Percentiles rank a stretch among this genome's conserved stretches.
Evolutionary conservation across 2,888 invertebrate species (phyloP).

Genomic region (Agrenia bidenticulata): DNA sequence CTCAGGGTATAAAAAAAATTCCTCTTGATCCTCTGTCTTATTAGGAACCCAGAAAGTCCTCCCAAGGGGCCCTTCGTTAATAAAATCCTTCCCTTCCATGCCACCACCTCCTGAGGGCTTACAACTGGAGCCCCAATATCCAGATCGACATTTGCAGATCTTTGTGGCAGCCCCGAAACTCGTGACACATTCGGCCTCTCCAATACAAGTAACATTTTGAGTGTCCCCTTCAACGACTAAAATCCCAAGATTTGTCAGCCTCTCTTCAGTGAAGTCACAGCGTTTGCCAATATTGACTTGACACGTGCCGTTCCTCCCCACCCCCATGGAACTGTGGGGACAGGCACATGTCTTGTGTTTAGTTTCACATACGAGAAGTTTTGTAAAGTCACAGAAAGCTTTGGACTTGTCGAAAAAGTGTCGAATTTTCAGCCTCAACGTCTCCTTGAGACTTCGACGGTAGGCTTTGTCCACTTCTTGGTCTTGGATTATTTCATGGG

Average conservation of each 20-base stretch:
- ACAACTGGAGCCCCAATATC: conserved; percentile 1
- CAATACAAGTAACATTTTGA: neutral
- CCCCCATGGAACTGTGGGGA: conserved; percentile 27
- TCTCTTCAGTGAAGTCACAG: neutral
- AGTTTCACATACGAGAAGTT: conserved; percentile 26
- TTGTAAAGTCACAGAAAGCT: conserved; percentile 22
- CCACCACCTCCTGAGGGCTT: neutral
- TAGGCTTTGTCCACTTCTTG: conserved; percentile 21
- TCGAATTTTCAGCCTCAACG: conserved; percentile 22
- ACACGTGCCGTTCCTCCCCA: conserved; percentile 21
- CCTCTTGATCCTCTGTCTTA: neutral
- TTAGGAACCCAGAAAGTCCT: neutral
- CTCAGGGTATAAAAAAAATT: neutral
- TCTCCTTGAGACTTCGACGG: conserved; percentile 23
- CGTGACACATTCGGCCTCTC: conserved; percentile 10
- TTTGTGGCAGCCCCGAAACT: conserved; percentile 16
- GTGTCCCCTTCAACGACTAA: neutral
- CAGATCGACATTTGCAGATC: conserved; percentile 5
- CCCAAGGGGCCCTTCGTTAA: neutral
- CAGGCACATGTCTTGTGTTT: conserved; percentile 24
- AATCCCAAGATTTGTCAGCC: neutral
- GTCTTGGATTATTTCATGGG: conserved; percentile 11
- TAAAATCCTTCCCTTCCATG: neutral
- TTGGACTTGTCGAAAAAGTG: conserved; percentile 2
- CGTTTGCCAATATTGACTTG: conserved; percentile 14